These are phyloP conservation scores for Ostrea denselamellosa DNA, from an alignment of 1,140 invertebrate species.

Conservation along the genomic window DNA sequence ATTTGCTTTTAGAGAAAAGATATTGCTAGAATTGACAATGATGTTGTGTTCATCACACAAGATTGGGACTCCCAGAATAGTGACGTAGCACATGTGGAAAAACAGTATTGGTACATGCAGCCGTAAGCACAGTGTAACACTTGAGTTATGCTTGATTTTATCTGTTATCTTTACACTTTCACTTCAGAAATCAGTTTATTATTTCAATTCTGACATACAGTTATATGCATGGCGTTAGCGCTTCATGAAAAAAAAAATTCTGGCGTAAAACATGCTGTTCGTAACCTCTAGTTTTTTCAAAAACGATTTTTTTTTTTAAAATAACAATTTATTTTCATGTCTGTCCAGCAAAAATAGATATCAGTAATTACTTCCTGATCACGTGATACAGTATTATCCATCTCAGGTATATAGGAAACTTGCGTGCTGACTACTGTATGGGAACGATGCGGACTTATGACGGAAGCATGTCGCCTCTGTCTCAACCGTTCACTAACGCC, in stretches of 20 bases:
- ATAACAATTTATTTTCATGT: too few relatives aligned
- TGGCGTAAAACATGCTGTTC: not conserved
- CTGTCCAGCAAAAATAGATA: too few relatives aligned
- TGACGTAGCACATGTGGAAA: not conserved
- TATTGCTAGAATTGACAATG: not conserved
- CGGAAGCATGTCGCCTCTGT: not conserved
- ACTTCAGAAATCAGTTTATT: not conserved
- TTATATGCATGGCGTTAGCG: not conserved
- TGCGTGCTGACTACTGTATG: not conserved
- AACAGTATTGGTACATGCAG: not conserved
- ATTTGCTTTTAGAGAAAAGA: not conserved
- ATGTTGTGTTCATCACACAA: not conserved
- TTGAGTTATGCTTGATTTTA: not conserved
- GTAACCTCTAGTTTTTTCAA: too few relatives aligned
- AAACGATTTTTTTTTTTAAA: too few relatives aligned
- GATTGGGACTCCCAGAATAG: not conserved
- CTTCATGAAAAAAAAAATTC: not conserved
- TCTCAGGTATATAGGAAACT: not conserved
- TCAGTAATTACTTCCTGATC: not conserved
- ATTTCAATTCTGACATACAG: not conserved
- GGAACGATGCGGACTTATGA: not conserved
- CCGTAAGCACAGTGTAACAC: not conserved
- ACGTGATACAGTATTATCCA: not conserved
- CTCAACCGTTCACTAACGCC: not conserved
- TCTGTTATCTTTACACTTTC: not conserved